phyloP scores from a whole-genome alignment of 2,113 vertebrate genomes.

The Oncorhynchus tshawytscha region DNA sequence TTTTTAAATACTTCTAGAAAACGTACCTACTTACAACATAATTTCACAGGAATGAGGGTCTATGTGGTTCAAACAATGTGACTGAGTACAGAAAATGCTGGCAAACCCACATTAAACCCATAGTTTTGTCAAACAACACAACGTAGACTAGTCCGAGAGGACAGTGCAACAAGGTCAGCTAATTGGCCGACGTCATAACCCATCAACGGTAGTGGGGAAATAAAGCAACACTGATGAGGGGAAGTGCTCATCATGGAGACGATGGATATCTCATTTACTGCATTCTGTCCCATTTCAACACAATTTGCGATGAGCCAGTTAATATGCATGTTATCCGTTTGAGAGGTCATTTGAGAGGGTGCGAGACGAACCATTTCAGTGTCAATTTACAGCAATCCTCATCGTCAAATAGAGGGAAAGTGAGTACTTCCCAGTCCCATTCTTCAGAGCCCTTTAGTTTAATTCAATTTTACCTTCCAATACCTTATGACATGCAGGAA shows the following conservation, averaged over 20 bases:
- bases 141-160: constrained; percentile 37
- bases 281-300: constrained; percentile 70
- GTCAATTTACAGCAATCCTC: constrained; percentile 74
- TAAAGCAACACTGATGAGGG: constrained; percentile 80
- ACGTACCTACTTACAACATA: constrained; percentile 5
- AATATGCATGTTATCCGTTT: constrained; percentile 69
- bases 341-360: constrained; percentile 36
- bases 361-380: constrained; percentile 72
- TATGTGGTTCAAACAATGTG: neutral
- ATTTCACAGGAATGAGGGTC: constrained; percentile 45
- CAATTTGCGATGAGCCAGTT: constrained; percentile 66
- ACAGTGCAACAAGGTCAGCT: constrained; percentile 59
- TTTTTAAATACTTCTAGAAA: constrained; percentile 41
- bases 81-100: neutral
- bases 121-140: constrained; percentile 39
- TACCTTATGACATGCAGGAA: constrained; percentile 77
- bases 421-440: constrained; percentile 73
- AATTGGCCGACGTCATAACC: constrained; percentile 63
- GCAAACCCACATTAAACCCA: neutral
- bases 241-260: constrained; percentile 66
- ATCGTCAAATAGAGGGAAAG: constrained; percentile 52
- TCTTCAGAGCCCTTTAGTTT: constrained; percentile 76
- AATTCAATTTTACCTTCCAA: constrained; percentile 79
- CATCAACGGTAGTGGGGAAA: constrained; percentile 81
- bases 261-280: constrained; percentile 71